Percentiles rank a stretch among this genome's conserved stretches.
phyloP scores from a whole-genome alignment of 2,888 invertebrate genomes.

The Ophion ventricosus region DNA sequence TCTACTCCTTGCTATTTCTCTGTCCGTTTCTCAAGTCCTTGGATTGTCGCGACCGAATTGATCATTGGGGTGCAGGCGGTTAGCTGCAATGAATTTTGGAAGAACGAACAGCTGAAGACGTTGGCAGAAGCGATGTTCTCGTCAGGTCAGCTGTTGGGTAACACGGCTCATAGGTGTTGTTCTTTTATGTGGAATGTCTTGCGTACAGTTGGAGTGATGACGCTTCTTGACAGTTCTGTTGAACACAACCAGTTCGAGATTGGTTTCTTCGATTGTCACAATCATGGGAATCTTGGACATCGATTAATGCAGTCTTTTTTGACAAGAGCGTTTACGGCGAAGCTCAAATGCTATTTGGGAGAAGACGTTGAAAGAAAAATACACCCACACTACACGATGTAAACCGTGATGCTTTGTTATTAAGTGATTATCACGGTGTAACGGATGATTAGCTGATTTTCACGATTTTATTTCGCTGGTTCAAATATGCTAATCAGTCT shows the following conservation, averaged over 20 bases:
- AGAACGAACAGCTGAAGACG: not conserved
- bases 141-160: not conserved
- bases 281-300: not conserved
- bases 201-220: not conserved
- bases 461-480: too few species aligned
- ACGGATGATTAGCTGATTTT: too few species aligned
- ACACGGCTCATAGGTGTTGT: not conserved
- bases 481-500: too few species aligned
- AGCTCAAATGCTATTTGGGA: too few species aligned
- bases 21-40: not conserved
- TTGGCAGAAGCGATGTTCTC: not conserved
- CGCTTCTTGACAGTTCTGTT: not conserved
- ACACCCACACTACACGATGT: too few species aligned
- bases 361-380: too few species aligned
- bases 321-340: too few species aligned
- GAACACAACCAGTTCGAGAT: not conserved
- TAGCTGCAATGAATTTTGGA: not conserved
- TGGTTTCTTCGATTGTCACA: not conserved
- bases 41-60: not conserved
- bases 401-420: too few species aligned
- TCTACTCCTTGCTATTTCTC: too few species aligned
- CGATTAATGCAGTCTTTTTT: too few species aligned
- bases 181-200: not conserved
- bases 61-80: not conserved
- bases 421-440: too few species aligned